Conservation (phyloP, 2,113 vertebrate species). For the Propithecus coquereli region DNA sequence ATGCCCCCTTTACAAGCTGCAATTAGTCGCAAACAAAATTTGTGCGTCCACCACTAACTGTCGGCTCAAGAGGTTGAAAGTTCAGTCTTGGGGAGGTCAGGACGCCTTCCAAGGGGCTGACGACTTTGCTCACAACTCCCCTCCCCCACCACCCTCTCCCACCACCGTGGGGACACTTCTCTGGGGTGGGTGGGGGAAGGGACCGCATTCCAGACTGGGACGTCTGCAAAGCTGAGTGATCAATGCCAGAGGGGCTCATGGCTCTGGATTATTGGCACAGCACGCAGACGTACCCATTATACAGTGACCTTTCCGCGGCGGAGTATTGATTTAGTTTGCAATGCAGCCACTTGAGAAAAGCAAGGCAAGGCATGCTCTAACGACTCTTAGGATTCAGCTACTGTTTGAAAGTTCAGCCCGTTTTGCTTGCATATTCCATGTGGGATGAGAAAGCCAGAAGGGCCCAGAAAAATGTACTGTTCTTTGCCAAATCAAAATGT, state of each 20-base stretch:
- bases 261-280: neutral
- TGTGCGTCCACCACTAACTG: conserved; percentile 78
- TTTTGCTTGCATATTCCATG: conserved; percentile 48
- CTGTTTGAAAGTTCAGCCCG: conserved; percentile 18
- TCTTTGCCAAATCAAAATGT: conserved; percentile 72
- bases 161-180: neutral
- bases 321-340: conserved; percentile 13
- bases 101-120: conserved; percentile 4
- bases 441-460: conserved; percentile 55
- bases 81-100: conserved; percentile 73
- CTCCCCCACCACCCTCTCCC: neutral
- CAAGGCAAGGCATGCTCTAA: neutral
- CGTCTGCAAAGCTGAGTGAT: neutral
- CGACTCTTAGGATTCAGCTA: neutral
- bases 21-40: conserved; percentile 78
- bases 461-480: conserved; percentile 26
- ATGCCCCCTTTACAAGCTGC: conserved; percentile 74
- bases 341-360: neutral
- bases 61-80: conserved; percentile 79
- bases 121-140: conserved; percentile 11
- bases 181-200: neutral
- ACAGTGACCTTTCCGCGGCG: conserved; percentile 14
- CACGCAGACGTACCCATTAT: neutral
- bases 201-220: conserved; percentile 48
- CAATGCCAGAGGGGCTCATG: neutral